Conservation (phyloP, 2,797 vertebrate genomes). For the Pseudomugil tenellus region DNA sequence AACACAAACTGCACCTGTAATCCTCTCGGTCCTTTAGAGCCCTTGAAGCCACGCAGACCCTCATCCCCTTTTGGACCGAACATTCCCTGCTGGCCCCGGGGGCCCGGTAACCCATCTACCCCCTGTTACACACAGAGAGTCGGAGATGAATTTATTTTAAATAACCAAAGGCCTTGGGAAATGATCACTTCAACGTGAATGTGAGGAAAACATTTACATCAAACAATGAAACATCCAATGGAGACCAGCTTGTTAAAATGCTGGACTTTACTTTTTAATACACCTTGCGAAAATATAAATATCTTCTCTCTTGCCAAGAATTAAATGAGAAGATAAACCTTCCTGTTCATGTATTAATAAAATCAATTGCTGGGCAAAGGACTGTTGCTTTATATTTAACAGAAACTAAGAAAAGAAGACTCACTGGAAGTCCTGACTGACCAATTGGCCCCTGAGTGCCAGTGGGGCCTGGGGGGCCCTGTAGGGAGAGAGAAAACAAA, state of each 20-base stretch:
- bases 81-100: conserved; percentile 94
- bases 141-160: not conserved
- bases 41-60: conserved; percentile 92
- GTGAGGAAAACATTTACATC: not conserved
- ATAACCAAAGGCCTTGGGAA: not conserved
- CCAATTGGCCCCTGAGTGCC: conserved; percentile 93
- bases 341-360: not conserved
- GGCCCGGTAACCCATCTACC: conserved; percentile 88
- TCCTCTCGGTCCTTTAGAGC: conserved; percentile 90
- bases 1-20: conserved; percentile 86
- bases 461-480: conserved; percentile 91
- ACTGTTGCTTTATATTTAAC: not conserved
- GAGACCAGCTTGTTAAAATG: not conserved
- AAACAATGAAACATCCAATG: not conserved
- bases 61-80: conserved; percentile 98
- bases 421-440: conserved; percentile 87
- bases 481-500: conserved; percentile 17
- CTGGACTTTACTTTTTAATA: not conserved
- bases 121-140: conserved; percentile 79
- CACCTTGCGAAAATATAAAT: not conserved
- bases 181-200: not conserved
- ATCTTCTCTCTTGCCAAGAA: not conserved
- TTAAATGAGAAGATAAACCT: not conserved
- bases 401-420: conserved; percentile 28
- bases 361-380: not conserved